Evolutionary conservation across 2,797 vertebrate species (phyloP), one percentile per base, ranked within the genome.

Genomic region (Phrynocephalus vlangalii): DNA sequence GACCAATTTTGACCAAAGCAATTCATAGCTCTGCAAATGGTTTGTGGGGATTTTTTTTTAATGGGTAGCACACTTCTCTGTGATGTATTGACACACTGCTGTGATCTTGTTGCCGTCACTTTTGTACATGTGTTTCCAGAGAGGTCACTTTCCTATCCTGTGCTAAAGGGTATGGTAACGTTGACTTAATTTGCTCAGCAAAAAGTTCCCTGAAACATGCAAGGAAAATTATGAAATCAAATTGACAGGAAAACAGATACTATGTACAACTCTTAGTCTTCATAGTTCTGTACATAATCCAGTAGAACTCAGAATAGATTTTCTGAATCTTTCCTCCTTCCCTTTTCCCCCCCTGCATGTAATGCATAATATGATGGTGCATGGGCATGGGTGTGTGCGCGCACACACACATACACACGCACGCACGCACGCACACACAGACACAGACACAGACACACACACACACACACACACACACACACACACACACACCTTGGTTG

Each of bases 1-100:
- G 56, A 52, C 30, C 76, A 60, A 87, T 86, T 92, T 94, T 89
- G 80, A 76, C 83, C 78, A 87, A 86, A 87, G 85, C 38, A 82
- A 76, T 75, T 90, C 6, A 52, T 68, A 67, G 72, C 38, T 84
- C 66, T 56, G 7, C 0, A 82, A 89, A 50, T 3, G 81, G 91
- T 88, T 84, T 4, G 5, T 67, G 87, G 56, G 72, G 20, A 5
- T 66, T 84, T 1, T 2, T 2, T 63, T 63, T 56, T 56, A 56
- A 3, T 9, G 66, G 75, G 13, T 72, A 72, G 81, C 91, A 90
- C 60, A 24, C 88, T 90, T 92, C 87, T 70, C 82, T 87, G 66
- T 9, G 38, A 10, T 1, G 26, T 88, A 50, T 86, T 63, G 82
- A 70, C 83, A 48, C 26, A 82, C 38, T 44, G 38, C 70, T 66